Conservation (phyloP, 1,140 invertebrate genomes). For the Antheraea pernyi region DNA sequence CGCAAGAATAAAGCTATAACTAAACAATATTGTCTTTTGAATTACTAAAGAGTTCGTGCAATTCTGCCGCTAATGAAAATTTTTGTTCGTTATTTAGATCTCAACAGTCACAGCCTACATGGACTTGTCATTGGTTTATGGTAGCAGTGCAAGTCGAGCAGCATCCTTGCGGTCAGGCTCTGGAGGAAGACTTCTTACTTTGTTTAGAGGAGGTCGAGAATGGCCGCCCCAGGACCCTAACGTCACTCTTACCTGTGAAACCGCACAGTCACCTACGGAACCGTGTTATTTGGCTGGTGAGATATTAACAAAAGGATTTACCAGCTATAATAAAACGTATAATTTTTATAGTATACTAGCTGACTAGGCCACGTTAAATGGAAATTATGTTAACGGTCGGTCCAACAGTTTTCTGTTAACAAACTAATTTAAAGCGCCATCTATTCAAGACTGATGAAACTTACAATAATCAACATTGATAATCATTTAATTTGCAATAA, state of each 20-base stretch:
- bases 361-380: too few relatives aligned
- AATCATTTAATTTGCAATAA: too few relatives aligned
- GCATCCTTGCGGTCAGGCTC: constrained; percentile 81
- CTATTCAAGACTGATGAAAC: too few relatives aligned
- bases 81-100: constrained; percentile 77
- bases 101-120: constrained; percentile 91
- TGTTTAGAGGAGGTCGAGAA: constrained; percentile 82
- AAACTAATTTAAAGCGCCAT: too few relatives aligned
- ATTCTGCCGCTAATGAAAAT: neutral
- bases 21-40: neutral
- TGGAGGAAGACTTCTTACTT: constrained; percentile 83
- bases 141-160: constrained; percentile 84
- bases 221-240: constrained; percentile 86
- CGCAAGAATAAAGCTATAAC: too few relatives aligned
- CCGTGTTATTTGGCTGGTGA: constrained; percentile 86
- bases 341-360: too few relatives aligned
- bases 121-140: constrained; percentile 93
- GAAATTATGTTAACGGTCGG: too few relatives aligned
- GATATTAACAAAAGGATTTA: too few relatives aligned
- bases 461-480: too few relatives aligned
- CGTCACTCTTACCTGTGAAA: constrained; percentile 82
- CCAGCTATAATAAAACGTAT: too few relatives aligned
- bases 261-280: constrained; percentile 79
- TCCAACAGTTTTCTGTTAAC: too few relatives aligned
- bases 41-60: neutral